Evolutionary conservation across 2,797 vertebrate genomes (phyloP).

Genomic region (Synanceia verrucosa): DNA sequence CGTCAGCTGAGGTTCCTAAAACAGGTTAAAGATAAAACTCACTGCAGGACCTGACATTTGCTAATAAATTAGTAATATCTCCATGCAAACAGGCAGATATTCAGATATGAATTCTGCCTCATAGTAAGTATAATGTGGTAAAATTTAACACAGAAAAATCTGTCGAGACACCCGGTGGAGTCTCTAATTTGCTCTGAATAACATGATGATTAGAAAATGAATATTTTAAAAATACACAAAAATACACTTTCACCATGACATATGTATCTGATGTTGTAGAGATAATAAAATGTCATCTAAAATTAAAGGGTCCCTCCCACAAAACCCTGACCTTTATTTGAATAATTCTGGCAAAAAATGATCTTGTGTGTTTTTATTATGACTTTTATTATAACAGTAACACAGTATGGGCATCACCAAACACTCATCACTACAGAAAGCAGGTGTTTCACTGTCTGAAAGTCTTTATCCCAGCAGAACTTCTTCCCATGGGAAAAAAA

Average conservation of each 20-base stretch:
- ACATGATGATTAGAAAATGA: neutral
- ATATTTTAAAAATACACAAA: neutral
- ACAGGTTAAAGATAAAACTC: neutral
- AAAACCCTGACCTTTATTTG: neutral
- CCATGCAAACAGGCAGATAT: neutral
- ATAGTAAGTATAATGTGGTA: neutral
- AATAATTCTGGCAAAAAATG: slow-evolving; percentile 8
- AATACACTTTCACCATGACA: neutral
- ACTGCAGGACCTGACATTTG: neutral
- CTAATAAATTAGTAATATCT: neutral
- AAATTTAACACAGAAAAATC: neutral
- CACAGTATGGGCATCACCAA: neutral
- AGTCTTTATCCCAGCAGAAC: neutral
- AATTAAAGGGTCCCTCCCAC: neutral
- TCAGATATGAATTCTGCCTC: neutral
- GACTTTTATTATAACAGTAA: neutral
- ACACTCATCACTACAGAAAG: neutral
- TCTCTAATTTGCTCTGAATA: neutral
- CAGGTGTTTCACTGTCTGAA: neutral
- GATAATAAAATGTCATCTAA: slow-evolving; percentile 11
- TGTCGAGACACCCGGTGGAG: neutral
- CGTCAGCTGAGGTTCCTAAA: neutral
- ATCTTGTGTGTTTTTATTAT: neutral
- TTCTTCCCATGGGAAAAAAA: slow-evolving; percentile 1
- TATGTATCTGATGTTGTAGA: neutral